Base-by-base conservation (phyloP, 2,888 invertebrate genomes). In the Branchipolynoe longqiensis region DNA sequence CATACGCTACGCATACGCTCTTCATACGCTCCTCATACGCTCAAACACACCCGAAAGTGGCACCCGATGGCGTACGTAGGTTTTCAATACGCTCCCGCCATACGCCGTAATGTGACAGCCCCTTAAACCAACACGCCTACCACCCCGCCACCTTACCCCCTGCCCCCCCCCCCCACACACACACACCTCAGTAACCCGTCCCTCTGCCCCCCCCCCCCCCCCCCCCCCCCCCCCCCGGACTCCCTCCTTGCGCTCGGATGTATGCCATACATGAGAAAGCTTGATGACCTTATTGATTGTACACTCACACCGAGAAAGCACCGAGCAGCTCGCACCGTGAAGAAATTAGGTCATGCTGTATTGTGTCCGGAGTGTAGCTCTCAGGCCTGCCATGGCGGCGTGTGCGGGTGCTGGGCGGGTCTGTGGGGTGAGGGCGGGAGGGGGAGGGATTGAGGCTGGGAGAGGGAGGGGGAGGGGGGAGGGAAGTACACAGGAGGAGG, bases 201-300 rank as follows among this genome's bases (percentile, higher is more conserved):
- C 73, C 36, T n/a, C 73, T 25, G 12, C 73, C 31, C 0, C n/a
- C 18, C 18, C 40, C 25, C 73, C 73, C 33, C 41, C 22, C 41
- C 36, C 18, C 3, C 64, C 8, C 64, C 64, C 25, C 64, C 64
- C 22, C 2, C 36, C 22, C n/a, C 4, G n/a, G 31, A 18, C 64
- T 41, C 14, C 36, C 18, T 22, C 73, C 38, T 4, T 4, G 31
- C 41, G 78, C 78, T 78, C 78, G 54, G 54, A 78, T 78, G 78
- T 78, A 78, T 48, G 78, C 78, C 48, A 78, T 78, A 78, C 41
- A 78, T 78, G 78, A 78, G 78, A 48, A 78, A 78, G 78, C 54
- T 33, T 78, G 78, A 78, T 78, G 78, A 78, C 78, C 78, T 78
- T 78, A 78, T 78, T 78, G 78, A 78, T 78, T 78, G 41, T 78